Base-by-base conservation (phyloP, 1,140 invertebrate species). In the Papilio polytes region DNA sequence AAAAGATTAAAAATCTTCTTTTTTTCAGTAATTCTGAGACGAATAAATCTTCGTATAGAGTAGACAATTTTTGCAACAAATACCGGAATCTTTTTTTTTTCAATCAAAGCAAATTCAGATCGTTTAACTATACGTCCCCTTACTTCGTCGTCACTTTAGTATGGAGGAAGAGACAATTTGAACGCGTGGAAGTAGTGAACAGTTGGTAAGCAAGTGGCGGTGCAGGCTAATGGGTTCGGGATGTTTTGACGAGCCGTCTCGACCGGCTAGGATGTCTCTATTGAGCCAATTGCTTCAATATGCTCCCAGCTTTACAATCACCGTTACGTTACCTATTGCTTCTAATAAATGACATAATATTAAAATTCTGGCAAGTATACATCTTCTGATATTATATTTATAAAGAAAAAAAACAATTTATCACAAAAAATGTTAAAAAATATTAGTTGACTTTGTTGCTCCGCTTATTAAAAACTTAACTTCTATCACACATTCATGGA, bases 131-230 rank as follows among this genome's bases (percentile, higher is more conserved):
- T 70, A 15, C 26, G 22, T 70, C 26, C 63, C 63, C 63, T 70
- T 70, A 70, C 63, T 70, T 31, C 26, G 41, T 7, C 44, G 18
- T 74, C 41, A 73, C 41, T 41, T 26, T 31, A 26, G 63, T 8
- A 7, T 59, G 85, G 86, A 91, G 91, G 91, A 92, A 92, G 91
- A 86, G 85, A 87, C 87, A 91, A 92, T 92, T 91, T 87, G 84
- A 83, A 81, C 81, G 81, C 85, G 87, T 90, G 91, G 88, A 92
- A 91, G 90, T 89, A 86, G 81, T 78, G 81, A 78, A 78, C 74
- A 51, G 41, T 56, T 79, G 22, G 53, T 88, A 86, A 89, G 86
- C 85, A 83, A 85, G 81, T 85, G 82, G 77, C 78, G 77, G 83
- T 83, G 76, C 81, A 72, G 84, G 80, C 81, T 84, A 90, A 89